Evolutionary conservation across 2,113 vertebrate genomes (phyloP).

Genomic region (Electrona antarctica): DNA sequence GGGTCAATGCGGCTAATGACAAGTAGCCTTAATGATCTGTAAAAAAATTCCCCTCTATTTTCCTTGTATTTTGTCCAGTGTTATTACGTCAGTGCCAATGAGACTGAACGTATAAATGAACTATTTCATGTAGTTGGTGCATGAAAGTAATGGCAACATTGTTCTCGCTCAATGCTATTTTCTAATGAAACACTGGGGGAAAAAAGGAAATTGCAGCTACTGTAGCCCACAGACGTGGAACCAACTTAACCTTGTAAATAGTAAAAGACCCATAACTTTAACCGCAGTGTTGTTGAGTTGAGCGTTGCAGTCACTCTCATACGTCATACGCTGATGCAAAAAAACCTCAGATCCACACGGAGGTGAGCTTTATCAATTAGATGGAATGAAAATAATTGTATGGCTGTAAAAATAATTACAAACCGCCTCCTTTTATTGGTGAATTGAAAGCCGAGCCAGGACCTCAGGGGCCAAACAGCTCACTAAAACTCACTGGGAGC

Average conservation of each 20-base stretch:
- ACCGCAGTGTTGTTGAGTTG: conserved; percentile 27
- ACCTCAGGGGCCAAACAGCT: conserved; percentile 52
- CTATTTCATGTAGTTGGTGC: no score
- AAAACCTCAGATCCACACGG: conserved; percentile 40
- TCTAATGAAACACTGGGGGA: conserved; percentile 33
- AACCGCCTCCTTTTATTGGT: conserved; percentile 22
- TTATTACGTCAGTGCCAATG: no score
- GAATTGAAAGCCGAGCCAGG: conserved; percentile 50
- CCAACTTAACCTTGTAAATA: conserved; percentile 15
- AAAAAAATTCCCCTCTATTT: background rate
- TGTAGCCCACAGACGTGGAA: conserved; percentile 9
- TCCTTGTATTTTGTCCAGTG: no score
- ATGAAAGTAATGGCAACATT: no score
- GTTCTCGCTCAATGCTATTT: conserved; percentile 30
- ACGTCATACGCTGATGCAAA: conserved; percentile 43
- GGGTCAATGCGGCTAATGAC: no score
- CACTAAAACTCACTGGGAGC: conserved; percentile 49
- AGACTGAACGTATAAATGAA: no score
- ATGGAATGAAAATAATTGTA: conserved; percentile 57
- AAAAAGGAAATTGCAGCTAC: conserved; percentile 9
- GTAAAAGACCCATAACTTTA: conserved; percentile 26
- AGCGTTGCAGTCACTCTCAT: conserved; percentile 19
- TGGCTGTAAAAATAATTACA: conserved; percentile 54
- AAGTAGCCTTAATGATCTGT: no score
- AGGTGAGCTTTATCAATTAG: conserved; percentile 54